Evolutionary conservation across 2,888 invertebrate genomes (phyloP).

Genomic region (Eugnorisma glareosa): DNA sequence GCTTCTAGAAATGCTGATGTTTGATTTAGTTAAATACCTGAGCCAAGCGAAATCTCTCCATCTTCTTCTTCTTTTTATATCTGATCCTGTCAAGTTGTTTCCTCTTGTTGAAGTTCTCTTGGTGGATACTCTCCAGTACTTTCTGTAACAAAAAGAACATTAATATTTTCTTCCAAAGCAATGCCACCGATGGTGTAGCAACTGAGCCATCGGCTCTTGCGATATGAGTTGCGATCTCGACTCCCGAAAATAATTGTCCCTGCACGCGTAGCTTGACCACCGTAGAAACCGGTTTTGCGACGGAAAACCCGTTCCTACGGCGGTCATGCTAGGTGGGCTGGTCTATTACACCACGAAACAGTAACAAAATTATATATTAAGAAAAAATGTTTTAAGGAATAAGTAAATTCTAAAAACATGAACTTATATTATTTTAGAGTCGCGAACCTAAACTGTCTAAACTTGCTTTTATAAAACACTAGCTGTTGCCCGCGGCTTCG

Average conservation of each 20-base stretch:
- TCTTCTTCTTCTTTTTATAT: slow-evolving; percentile 91
- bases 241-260: background rate
- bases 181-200: background rate
- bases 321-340: no score
- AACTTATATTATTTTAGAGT: background rate
- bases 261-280: no score
- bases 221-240: background rate
- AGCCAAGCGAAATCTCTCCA: slow-evolving; percentile 90
- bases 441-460: background rate
- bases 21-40: slow-evolving; percentile 83
- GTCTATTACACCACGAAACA: background rate
- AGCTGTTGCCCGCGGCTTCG: no score
- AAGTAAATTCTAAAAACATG: background rate
- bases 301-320: no score
- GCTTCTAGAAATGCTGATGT: background rate
- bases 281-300: no score
- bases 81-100: slow-evolving; percentile 91
- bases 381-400: background rate
- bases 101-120: slow-evolving; percentile 91
- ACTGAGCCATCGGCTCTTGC: background rate
- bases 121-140: slow-evolving; percentile 91
- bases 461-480: background rate
- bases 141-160: slow-evolving; percentile 82
- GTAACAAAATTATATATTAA: background rate
- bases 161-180: background rate